Evolutionary conservation across 2,888 invertebrate species (phyloP).

Genomic region (Ptychoptera albimana): DNA sequence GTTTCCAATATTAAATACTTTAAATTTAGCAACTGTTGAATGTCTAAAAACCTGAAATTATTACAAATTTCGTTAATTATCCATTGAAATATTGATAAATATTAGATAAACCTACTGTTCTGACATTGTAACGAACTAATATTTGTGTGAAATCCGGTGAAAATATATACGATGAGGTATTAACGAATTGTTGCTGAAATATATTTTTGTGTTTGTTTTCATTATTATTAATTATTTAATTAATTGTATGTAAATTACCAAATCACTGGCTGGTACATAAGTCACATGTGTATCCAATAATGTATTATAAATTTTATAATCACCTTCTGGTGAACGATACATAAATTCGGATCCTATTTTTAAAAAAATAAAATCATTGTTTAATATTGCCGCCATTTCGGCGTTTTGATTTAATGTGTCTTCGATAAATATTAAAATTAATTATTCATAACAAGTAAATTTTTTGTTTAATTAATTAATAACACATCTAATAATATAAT

Average conservation of each 20-base stretch:
- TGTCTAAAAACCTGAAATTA: conserved; percentile 27
- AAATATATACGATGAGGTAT: conserved; percentile 13
- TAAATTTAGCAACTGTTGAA: conserved; percentile 45
- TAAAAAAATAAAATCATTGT: conserved; percentile 13
- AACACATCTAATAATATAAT: too few relatives aligned
- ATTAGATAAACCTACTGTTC: neutral
- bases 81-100: neutral
- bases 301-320: conserved; percentile 26
- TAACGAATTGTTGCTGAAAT: conserved; percentile 1
- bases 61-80: neutral
- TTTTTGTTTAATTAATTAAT: too few relatives aligned
- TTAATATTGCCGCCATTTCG: neutral
- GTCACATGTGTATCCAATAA: too few relatives aligned
- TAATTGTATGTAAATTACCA: neutral
- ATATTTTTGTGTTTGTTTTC: too few relatives aligned
- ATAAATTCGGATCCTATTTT: conserved; percentile 37
- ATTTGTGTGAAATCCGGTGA: conserved; percentile 10
- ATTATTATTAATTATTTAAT: too few relatives aligned
- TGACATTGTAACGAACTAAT: neutral
- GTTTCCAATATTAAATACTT: conserved; percentile 39
- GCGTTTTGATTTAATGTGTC: conserved; percentile 2
- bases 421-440: neutral
- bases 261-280: conserved; percentile 14
- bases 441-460: too few relatives aligned
- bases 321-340: conserved; percentile 33